These are phyloP conservation scores for Leptopilina syphax DNA, from an alignment of 2,888 invertebrate species.

Conservation along the genomic window DNA sequence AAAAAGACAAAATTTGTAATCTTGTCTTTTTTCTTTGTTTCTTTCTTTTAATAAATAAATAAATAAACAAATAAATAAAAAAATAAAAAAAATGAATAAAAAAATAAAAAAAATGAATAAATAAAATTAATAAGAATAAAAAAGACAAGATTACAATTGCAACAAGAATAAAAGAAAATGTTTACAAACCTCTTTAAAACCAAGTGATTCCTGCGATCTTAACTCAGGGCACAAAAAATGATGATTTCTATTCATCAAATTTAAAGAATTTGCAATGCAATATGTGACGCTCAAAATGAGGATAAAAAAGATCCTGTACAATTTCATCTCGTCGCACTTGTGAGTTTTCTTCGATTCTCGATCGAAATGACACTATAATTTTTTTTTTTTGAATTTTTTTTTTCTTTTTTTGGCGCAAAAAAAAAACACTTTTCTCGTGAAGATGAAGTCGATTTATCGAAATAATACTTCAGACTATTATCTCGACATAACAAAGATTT, in stretches of 20 bases:
- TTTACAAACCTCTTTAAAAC: slow-evolving; percentile 21
- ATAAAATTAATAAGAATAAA: too few species aligned
- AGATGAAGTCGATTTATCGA: slow-evolving; percentile 1
- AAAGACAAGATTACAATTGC: too few species aligned
- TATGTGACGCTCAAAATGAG: slow-evolving; percentile 27
- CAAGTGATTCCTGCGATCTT: neutral
- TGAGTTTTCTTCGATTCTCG: slow-evolving; percentile 25
- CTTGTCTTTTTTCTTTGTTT: too few species aligned
- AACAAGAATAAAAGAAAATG: too few species aligned
- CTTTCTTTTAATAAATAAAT: too few species aligned
- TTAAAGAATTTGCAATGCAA: slow-evolving; percentile 13
- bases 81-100: neutral
- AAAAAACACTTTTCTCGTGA: neutral
- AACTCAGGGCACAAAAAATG: slow-evolving; percentile 15
- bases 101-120: too few species aligned
- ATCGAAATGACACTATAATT: slow-evolving; percentile 13
- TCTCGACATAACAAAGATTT: slow-evolving; percentile 21
- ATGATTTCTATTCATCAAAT: slow-evolving; percentile 17
- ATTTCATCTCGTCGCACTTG: slow-evolving; percentile 27
- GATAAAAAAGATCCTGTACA: slow-evolving; percentile 27
- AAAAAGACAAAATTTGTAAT: too few species aligned
- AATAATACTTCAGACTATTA: slow-evolving; percentile 26
- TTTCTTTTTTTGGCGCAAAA: neutral
- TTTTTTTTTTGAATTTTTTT: too few species aligned
- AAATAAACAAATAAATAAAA: too few species aligned